Conservation (phyloP, 1,140 invertebrate genomes). For the Zaprionus camerounensis region DNA sequence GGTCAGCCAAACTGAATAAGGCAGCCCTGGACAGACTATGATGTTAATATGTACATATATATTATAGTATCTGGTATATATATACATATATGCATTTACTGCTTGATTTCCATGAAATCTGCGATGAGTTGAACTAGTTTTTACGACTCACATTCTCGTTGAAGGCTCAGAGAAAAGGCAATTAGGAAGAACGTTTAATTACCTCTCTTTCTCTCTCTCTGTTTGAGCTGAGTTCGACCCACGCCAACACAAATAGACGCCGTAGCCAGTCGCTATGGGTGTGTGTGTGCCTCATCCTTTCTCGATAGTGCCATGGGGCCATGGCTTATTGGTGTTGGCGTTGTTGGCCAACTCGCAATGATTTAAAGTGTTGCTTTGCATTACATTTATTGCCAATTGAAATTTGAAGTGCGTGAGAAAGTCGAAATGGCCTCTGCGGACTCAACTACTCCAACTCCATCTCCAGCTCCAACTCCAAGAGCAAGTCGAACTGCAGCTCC, state of each 20-base stretch:
- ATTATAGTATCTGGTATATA: too few relatives aligned
- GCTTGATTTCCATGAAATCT: neutral
- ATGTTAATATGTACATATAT: too few relatives aligned
- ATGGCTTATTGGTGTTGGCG: slow-evolving; percentile 78
- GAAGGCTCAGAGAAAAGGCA: slow-evolving; percentile 60
- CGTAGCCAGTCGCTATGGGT: neutral
- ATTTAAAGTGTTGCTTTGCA: slow-evolving; percentile 84
- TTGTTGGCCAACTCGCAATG: slow-evolving; percentile 77
- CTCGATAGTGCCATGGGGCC: slow-evolving; percentile 17
- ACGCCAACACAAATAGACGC: neutral
- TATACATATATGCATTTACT: too few relatives aligned
- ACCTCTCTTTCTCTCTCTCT: slow-evolving; percentile 13
- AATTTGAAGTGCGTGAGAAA: slow-evolving; percentile 84
- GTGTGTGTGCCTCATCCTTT: slow-evolving; percentile 27
- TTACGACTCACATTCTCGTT: slow-evolving; percentile 72
- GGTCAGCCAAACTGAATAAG: too few relatives aligned
- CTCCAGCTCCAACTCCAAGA: slow-evolving; percentile 14
- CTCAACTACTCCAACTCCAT: slow-evolving; percentile 34
- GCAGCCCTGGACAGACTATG: too few relatives aligned
- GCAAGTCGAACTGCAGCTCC: neutral
- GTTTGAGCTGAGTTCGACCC: neutral
- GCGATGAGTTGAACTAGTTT: slow-evolving; percentile 17
- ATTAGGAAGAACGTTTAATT: slow-evolving; percentile 73
- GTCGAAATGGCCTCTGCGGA: slow-evolving; percentile 65
- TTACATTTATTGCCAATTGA: slow-evolving; percentile 84